Base-by-base conservation (phyloP, 2,888 invertebrate genomes). In the Dastarcus helophoroides region DNA sequence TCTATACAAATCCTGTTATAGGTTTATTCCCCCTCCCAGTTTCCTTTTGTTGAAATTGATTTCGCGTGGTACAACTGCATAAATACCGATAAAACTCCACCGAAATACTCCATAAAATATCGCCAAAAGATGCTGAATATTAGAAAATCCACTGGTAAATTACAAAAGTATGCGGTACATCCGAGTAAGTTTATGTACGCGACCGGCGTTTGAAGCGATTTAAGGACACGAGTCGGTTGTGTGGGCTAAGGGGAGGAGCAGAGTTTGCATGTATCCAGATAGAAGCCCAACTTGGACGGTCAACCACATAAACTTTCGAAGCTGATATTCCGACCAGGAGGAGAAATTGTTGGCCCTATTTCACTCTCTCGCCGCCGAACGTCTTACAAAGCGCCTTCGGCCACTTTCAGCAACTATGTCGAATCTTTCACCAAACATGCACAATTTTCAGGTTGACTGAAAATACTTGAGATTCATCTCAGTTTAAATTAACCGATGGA, bases 241-340 rank as follows among this genome's bases (percentile, higher is more conserved):
- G 48, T 14, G 8, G 16, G 7, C 16, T 5, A 11, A 19, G 12
- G n/a, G 30, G 24, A 14, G 19, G 50, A 51, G 56, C 53, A 51
- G 54, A 54, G 53, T 56, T 56, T 55, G 51, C 54, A 54, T 56
- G 55, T 55, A 54, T 51, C 51, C 44, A 48, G 51, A 51, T 46
- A 50, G 50, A 24, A 47, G 51, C 49, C 52, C 53, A 53, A 56
- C 53, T 56, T 54, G 44, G 52, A 59, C 60, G 61, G 60, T 60
- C 59, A 60, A 60, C 61, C 61, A 48, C 61, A 61, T 56, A 61
- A 61, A 60, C 60, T 61, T 61, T 51, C 49, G 47, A 55, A 58
- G 57, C 54, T 56, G 57, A 50, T 51, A 46, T 47, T 47, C 51
- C 46, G 49, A 51, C 51, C 50, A 47, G 50, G 50, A 53, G 52